Conservation (phyloP, 2,113 vertebrate species). For the Bagarius yarrelli region DNA sequence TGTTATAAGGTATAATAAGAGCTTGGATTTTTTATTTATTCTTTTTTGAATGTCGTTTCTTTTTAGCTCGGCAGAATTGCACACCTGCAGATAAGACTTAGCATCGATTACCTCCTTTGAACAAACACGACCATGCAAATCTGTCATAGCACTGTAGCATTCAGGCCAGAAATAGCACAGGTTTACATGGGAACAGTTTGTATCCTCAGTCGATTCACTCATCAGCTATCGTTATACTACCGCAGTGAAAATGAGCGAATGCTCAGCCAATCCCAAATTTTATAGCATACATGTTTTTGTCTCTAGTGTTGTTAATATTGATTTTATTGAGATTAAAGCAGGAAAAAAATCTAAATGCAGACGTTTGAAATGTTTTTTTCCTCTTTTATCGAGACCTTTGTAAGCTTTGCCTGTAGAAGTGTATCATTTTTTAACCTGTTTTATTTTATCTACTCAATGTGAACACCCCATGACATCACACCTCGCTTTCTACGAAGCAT, state of each 20-base stretch:
- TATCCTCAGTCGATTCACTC: background rate
- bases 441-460: background rate
- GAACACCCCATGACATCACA: background rate
- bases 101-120: slow-evolving; percentile 28
- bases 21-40: too few species aligned
- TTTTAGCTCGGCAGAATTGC: background rate
- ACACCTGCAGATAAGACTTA: background rate
- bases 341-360: too few species aligned
- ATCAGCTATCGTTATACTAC: background rate
- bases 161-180: slow-evolving; percentile 49
- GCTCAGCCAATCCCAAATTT: background rate
- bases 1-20: too few species aligned
- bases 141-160: slow-evolving; percentile 36
- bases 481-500: background rate
- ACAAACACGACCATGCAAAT: slow-evolving; percentile 51
- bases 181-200: slow-evolving; percentile 54
- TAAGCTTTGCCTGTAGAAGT: too few species aligned
- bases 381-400: too few species aligned
- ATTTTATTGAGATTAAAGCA: too few species aligned
- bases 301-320: background rate
- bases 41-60: background rate
- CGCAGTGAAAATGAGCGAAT: background rate
- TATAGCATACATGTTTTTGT: background rate
- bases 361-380: too few species aligned
- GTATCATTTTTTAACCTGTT: too few species aligned